Base-by-base conservation (phyloP, 2,113 vertebrate species). In the Gopherus evgoodei region DNA sequence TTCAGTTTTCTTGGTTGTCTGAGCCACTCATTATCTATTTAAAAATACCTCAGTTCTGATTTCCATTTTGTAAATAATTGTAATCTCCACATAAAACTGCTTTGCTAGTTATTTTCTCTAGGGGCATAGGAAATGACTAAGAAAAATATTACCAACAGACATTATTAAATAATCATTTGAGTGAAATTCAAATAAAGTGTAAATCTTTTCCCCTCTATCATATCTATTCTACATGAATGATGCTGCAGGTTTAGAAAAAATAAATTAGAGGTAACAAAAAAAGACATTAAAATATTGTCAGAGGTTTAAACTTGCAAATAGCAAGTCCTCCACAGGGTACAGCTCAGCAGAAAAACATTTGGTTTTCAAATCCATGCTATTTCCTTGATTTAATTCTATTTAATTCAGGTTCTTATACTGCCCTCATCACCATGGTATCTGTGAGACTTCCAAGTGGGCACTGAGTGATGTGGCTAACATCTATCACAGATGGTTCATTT, bases 141-240 rank as follows among this genome's bases (percentile, higher is more conserved):
- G 42, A 65, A 81, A 38, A 83, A 50, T 19, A 3, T 57, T 91
- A 84, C 2, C 42, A 38, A 80, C 4, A 2, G 78, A 59, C 2
- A 69, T 59, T 75, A 44, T 83, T 91, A 10, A 56, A 84, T 83
- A 93, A 50, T 44, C 8, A 88, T 83, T 42, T 87, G 10, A 44
- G 21, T 49, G 22, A 79, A 97, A 89, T 87, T 78, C 5, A 92
- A 8, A 86, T 83, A 72, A 85, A 85, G 7, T 80, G 16, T n/a
- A n/a, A 21, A 2, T 22, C 4, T 47, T 87, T 83, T 59, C 35
- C n/a, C 19, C 4, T 81, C 29, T 38, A 86, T 8, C 31, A 13
- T 27, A 31, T 17, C 4, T 79, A 53, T 2, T 13, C 3, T 82
- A 50, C 86, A 35, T 13, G 81, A 87, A 9, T 54, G 16, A 1